Evolutionary conservation across 2,113 vertebrate species (phyloP).

Genomic region (Prunella himalayana): DNA sequence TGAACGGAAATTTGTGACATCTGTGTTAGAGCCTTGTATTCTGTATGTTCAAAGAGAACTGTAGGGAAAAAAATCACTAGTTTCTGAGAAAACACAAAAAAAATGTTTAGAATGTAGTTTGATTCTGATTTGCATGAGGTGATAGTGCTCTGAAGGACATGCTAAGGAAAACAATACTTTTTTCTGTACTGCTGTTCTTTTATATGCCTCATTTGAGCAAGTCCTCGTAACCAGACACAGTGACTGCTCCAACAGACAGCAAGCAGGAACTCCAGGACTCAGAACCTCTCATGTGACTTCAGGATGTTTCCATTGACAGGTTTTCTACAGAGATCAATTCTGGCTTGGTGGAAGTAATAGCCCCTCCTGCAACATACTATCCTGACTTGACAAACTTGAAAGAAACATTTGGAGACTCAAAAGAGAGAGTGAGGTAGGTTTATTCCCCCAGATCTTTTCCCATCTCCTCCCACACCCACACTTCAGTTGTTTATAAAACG

Average conservation of each 20-base stretch:
- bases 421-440: constrained; percentile 90
- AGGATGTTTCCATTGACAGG: constrained; percentile 64
- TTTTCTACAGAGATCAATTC: constrained; percentile 93
- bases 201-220: neutral
- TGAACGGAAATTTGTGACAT: neutral
- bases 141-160: neutral
- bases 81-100: neutral
- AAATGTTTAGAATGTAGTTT: neutral
- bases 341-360: constrained; percentile 94
- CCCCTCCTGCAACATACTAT: constrained; percentile 90
- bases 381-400: constrained; percentile 92
- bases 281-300: neutral
- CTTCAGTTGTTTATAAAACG: neutral
- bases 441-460: neutral
- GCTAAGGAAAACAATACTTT: neutral
- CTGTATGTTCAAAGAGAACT: neutral
- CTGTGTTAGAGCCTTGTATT: neutral
- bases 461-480: neutral
- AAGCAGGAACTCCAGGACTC: neutral
- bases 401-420: constrained; percentile 97
- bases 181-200: neutral
- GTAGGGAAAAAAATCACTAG: neutral
- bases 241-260: neutral
- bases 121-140: neutral
- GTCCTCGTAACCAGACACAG: neutral